Conservation (phyloP, 2,113 vertebrate species). For the Amphiprion ocellaris region DNA sequence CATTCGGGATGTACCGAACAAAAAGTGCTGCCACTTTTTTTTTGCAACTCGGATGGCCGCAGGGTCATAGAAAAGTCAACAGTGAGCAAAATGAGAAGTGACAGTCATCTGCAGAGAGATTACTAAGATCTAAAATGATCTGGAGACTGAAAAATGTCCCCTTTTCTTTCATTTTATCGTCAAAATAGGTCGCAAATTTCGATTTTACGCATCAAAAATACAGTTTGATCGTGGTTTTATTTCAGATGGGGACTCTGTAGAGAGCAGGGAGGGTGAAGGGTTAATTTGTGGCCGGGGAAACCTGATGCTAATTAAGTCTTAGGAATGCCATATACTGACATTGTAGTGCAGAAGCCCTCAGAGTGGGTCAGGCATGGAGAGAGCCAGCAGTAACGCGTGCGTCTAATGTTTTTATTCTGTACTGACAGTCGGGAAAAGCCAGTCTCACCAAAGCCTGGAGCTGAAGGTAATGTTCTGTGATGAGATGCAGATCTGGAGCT, state of each 20-base stretch:
- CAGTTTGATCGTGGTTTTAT: neutral
- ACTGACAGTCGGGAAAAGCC: constrained; percentile 56
- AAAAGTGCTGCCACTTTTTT: constrained; percentile 40
- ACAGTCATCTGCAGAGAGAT: constrained; percentile 26
- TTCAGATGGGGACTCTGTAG: constrained; percentile 25
- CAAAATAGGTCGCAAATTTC: neutral
- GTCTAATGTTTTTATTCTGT: constrained; percentile 59
- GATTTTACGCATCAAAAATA: neutral
- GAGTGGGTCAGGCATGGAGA: constrained; percentile 64
- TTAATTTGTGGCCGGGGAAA: constrained; percentile 84
- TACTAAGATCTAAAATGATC: neutral
- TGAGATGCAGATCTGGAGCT: neutral
- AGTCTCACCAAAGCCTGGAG: constrained; percentile 42
- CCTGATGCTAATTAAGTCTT: constrained; percentile 86
- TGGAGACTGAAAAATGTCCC: constrained; percentile 2
- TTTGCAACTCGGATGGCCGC: constrained; percentile 21
- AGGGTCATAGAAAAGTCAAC: constrained; percentile 54
- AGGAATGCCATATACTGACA: constrained; percentile 83
- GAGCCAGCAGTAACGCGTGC: constrained; percentile 55
- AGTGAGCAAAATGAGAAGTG: constrained; percentile 47
- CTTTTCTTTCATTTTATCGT: neutral
- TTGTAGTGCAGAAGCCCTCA: constrained; percentile 65
- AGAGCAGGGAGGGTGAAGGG: constrained; percentile 71
- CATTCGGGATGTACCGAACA: constrained; percentile 61
- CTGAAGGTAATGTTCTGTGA: constrained; percentile 55